Evolutionary conservation across 2,888 invertebrate species (phyloP).

Genomic region (Bembecia ichneumoniformis): DNA sequence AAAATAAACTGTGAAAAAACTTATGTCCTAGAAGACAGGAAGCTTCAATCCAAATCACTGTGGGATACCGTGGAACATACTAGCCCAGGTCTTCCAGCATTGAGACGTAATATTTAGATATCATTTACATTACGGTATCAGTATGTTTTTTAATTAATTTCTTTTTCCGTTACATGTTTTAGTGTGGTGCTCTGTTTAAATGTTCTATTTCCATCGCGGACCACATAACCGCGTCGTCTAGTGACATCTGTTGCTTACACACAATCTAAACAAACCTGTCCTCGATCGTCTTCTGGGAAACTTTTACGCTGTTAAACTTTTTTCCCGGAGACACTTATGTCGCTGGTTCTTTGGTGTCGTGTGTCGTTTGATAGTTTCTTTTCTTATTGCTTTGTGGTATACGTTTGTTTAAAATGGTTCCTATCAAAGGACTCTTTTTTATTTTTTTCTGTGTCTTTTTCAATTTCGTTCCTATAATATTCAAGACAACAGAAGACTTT

Average conservation of each 20-base stretch:
- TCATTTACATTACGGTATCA: too few relatives aligned
- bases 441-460: background rate
- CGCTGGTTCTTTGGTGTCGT: conserved; percentile 22
- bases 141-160: too few relatives aligned
- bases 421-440: background rate
- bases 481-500: too few relatives aligned
- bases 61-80: too few relatives aligned
- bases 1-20: too few relatives aligned
- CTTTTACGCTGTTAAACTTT: conserved; percentile 53
- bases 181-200: background rate
- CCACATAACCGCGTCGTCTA: conserved; percentile 14
- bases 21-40: too few relatives aligned
- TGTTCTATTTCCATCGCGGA: background rate
- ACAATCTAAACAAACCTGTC: conserved; percentile 58
- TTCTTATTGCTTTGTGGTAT: conserved; percentile 1
- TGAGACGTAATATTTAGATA: too few relatives aligned
- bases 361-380: conserved; percentile 6
- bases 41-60: too few relatives aligned
- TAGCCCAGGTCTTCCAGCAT: too few relatives aligned
- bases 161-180: too few relatives aligned
- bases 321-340: conserved; percentile 53
- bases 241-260: conserved; percentile 51
- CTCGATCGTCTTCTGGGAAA: conserved; percentile 58
- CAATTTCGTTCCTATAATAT: too few relatives aligned
- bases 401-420: background rate